A percentile compares a stretch with the other conserved stretches of the same genome.
phyloP scores from a whole-genome alignment of 2,797 vertebrate genomes.

The Eidolon dupreanum region DNA sequence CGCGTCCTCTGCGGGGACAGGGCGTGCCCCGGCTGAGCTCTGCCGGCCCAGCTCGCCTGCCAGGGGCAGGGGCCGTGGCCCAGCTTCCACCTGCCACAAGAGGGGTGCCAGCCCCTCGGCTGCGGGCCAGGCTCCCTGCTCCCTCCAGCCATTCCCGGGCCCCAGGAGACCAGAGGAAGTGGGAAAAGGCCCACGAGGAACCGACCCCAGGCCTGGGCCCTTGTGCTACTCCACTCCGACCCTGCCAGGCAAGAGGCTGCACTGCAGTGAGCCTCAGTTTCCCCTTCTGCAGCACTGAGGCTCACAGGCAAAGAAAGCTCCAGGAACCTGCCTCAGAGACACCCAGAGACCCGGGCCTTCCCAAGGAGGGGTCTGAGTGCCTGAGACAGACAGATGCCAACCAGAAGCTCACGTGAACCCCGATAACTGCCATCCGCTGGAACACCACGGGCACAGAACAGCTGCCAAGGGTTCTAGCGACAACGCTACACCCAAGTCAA shows the following conservation, averaged over 20 bases:
- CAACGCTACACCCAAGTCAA: background rate
- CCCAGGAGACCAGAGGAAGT: background rate
- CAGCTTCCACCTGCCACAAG: background rate
- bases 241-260: background rate
- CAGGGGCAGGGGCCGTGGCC: background rate
- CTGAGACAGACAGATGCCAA: background rate
- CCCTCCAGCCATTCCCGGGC: background rate
- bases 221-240: background rate
- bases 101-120: too few species aligned
- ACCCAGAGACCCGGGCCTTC: background rate
- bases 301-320: background rate
- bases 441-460: background rate
- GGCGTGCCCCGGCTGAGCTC: background rate
- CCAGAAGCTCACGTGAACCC: background rate
- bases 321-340: background rate
- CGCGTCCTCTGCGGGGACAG: slow-evolving; percentile 81
- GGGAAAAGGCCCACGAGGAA: background rate
- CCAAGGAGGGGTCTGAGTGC: background rate
- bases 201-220: background rate
- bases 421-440: background rate
- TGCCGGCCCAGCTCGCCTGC: too few species aligned
- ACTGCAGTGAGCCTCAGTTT: background rate
- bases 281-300: background rate
- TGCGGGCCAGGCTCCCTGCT: background rate
- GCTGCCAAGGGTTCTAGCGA: background rate